Conservation (phyloP, 2,797 vertebrate genomes). For the Enteromius paludinosus region DNA sequence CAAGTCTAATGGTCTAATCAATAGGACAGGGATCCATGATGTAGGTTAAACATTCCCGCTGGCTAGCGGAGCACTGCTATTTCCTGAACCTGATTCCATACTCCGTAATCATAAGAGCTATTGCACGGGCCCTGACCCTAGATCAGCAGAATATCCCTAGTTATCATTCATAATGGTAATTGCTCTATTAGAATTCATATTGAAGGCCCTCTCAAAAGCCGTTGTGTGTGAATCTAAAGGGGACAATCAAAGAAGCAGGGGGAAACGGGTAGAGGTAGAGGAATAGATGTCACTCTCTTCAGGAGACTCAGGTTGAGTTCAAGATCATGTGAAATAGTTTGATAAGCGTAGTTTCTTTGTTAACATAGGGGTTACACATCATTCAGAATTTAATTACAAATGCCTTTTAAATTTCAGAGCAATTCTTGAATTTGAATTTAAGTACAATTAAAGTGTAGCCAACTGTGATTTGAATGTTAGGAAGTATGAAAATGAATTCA, state of each 20-base stretch:
- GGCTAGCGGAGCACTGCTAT: constrained; percentile 34
- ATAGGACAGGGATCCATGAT: constrained; percentile 40
- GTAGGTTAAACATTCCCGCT: constrained; percentile 45
- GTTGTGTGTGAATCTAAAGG: constrained; percentile 36
- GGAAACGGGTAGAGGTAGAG: not conserved
- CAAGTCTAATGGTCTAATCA: constrained; percentile 55
- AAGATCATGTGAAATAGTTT: not conserved
- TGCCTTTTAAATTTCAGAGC: not conserved
- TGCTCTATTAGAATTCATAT: constrained; percentile 46
- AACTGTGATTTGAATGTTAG: not conserved
- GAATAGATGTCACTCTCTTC: not conserved
- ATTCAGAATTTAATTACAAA: not conserved
- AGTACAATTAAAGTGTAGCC: not conserved
- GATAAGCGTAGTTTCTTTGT: not conserved
- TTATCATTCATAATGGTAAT: constrained; percentile 52
- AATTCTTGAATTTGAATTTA: not conserved
- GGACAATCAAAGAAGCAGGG: constrained; percentile 20
- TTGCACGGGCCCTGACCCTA: constrained; percentile 30
- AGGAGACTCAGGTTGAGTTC: not conserved
- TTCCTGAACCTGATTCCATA: constrained; percentile 26
- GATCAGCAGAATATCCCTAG: constrained; percentile 36
- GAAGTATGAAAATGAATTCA: not conserved
- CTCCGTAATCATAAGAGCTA: constrained; percentile 41
- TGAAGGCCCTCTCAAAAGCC: constrained; percentile 20
- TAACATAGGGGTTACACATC: not conserved